Evolutionary conservation across 1,140 invertebrate species (phyloP).

Genomic region (Formica selysi): DNA sequence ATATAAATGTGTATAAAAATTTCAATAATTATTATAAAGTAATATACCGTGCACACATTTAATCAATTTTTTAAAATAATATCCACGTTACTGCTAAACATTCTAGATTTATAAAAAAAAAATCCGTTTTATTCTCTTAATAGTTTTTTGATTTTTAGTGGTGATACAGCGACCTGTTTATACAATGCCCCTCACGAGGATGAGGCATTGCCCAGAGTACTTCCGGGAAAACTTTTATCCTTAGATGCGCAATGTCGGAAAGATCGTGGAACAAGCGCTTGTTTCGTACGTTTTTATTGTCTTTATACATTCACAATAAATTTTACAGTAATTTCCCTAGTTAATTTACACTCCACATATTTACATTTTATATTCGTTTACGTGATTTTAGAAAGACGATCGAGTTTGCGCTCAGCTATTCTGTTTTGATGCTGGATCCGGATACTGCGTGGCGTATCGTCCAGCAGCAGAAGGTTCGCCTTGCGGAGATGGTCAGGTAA

Average conservation of each 20-base stretch:
- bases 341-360: background rate
- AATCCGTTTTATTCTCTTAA: background rate
- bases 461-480: slow-evolving; percentile 97
- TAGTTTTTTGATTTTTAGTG: slow-evolving; percentile 87
- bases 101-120: no score
- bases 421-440: slow-evolving; percentile 97
- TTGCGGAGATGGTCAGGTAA: slow-evolving; percentile 97
- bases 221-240: slow-evolving; percentile 95
- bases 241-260: slow-evolving; percentile 97
- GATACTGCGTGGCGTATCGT: slow-evolving; percentile 97
- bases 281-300: slow-evolving; percentile 89
- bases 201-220: slow-evolving; percentile 94
- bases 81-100: background rate
- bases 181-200: slow-evolving; percentile 98
- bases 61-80: background rate
- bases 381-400: slow-evolving; percentile 92
- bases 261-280: slow-evolving; percentile 96
- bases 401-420: slow-evolving; percentile 97
- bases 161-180: slow-evolving; percentile 97
- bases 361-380: background rate
- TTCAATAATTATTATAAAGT: background rate
- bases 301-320: background rate
- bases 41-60: background rate
- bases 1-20: background rate
- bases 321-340: background rate